These are phyloP conservation scores for Xiphorhynchus erythropygius DNA, from an alignment of 2,797 vertebrate genomes.

Conservation along the genomic window DNA sequence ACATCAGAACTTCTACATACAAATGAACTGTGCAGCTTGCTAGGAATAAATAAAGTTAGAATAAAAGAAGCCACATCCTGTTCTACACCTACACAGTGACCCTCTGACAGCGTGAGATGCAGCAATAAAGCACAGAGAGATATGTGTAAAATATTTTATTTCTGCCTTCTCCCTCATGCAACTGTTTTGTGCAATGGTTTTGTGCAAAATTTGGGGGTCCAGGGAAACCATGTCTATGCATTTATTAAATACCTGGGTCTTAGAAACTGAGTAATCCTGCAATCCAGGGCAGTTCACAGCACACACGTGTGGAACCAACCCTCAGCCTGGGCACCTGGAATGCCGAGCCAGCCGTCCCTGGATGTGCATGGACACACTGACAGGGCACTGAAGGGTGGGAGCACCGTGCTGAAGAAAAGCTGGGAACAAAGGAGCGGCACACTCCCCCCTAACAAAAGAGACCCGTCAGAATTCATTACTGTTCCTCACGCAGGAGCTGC, in stretches of 20 bases:
- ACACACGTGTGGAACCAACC: fast-evolving
- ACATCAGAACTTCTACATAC: neutral
- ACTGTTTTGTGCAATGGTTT: too few species aligned
- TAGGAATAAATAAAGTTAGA: neutral
- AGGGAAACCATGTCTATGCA: fast-evolving
- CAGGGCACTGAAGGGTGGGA: neutral
- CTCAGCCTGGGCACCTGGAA: neutral
- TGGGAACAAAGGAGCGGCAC: neutral
- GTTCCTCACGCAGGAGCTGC: neutral
- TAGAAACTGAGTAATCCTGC: neutral
- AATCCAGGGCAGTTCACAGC: neutral
- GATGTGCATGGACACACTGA: fast-evolving
- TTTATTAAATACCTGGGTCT: neutral
- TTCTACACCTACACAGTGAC: neutral
- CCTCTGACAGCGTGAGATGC: fast-evolving
- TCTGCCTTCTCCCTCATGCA: neutral
- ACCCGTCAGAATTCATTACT: neutral
- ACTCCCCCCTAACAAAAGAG: neutral
- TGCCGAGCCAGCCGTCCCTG: fast-evolving
- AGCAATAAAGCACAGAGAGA: neutral
- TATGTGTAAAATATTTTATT: fast-evolving
- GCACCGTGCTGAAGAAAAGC: neutral
- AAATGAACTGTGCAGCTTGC: neutral
- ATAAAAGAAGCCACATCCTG: neutral
- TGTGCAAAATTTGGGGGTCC: neutral